Conservation (phyloP, 2,888 invertebrate genomes). For the Kryphioiulus occultus region DNA sequence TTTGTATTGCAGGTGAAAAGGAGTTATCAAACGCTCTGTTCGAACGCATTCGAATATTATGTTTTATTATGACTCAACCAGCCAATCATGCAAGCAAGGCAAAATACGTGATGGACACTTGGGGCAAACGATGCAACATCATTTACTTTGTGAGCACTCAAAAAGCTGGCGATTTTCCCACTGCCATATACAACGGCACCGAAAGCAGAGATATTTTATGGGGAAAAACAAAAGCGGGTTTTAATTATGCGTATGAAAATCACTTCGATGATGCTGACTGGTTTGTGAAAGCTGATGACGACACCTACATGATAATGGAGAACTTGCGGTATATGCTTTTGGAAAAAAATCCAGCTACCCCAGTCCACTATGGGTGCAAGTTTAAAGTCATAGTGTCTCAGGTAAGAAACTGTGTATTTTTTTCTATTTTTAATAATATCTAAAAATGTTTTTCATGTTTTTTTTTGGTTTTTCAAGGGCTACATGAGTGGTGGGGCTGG, state of each 20-base stretch:
- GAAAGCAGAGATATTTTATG: slow-evolving; percentile 65
- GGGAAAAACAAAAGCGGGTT: slow-evolving; percentile 65
- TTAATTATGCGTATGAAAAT: slow-evolving; percentile 60
- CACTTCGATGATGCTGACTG: slow-evolving; percentile 61
- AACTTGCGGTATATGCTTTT: slow-evolving; percentile 63
- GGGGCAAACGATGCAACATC: slow-evolving; percentile 61
- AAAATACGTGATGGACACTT: slow-evolving; percentile 63
- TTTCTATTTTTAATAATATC: background rate
- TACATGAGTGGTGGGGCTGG: slow-evolving; percentile 66
- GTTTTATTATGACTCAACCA: slow-evolving; percentile 66
- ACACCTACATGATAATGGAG: slow-evolving; percentile 66
- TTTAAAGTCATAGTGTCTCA: slow-evolving; percentile 62
- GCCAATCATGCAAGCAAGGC: slow-evolving; percentile 63
- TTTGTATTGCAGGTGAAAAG: slow-evolving; percentile 46
- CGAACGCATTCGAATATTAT: slow-evolving; percentile 63
- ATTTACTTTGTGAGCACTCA: slow-evolving; percentile 56
- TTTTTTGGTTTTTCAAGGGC: slow-evolving; percentile 57
- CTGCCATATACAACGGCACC: slow-evolving; percentile 62
- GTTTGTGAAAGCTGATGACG: slow-evolving; percentile 67
- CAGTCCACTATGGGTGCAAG: slow-evolving; percentile 61
- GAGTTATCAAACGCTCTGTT: slow-evolving; percentile 54
- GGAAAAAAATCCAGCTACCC: slow-evolving; percentile 58
- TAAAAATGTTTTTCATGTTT: background rate
- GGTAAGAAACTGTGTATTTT: slow-evolving; percentile 53
- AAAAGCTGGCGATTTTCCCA: slow-evolving; percentile 48